phyloP scores from a whole-genome alignment of 2,797 vertebrate species.

The Chrysocyon brachyurus region DNA sequence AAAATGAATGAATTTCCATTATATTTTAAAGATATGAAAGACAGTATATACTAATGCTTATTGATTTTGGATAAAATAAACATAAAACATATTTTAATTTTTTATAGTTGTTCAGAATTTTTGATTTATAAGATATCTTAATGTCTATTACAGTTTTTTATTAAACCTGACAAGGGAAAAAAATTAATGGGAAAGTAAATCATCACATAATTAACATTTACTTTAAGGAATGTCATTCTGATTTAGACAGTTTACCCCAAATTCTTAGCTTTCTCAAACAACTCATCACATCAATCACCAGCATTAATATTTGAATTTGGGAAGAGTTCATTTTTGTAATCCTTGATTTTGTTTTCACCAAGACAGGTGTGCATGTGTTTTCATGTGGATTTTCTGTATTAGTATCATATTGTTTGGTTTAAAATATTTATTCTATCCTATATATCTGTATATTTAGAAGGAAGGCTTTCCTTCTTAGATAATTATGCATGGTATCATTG shows the following conservation, averaged over 20 bases:
- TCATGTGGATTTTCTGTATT: neutral
- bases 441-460: neutral
- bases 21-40: neutral
- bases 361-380: neutral
- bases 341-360: neutral
- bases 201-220: neutral
- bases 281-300: neutral
- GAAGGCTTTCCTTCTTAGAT: neutral
- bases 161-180: neutral
- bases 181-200: neutral
- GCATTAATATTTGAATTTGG: neutral
- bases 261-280: neutral
- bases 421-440: neutral
- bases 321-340: neutral
- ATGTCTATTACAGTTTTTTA: neutral
- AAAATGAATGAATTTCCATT: neutral
- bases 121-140: neutral
- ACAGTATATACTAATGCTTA: neutral
- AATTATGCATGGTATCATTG: neutral
- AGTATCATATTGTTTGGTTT: neutral
- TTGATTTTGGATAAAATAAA: neutral
- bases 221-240: neutral
- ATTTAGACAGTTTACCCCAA: neutral
- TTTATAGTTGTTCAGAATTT: neutral
- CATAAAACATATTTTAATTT: neutral